Evolutionary conservation across 2,113 vertebrate genomes (phyloP).

Genomic region (Cinclus cinclus): DNA sequence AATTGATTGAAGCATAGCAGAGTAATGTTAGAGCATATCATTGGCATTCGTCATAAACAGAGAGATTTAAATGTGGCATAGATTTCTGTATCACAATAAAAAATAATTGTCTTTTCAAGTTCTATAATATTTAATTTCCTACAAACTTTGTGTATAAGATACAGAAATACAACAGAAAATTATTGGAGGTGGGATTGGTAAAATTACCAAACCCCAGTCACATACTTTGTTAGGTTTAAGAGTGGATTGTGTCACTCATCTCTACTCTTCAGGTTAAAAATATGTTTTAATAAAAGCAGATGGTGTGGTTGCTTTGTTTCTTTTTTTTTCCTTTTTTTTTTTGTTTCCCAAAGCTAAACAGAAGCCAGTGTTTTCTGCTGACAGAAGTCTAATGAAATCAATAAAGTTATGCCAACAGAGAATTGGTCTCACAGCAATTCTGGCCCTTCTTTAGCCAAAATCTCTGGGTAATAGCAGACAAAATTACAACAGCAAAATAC

Average conservation of each 20-base stretch:
- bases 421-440: background rate
- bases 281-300: slow-evolving; percentile 19
- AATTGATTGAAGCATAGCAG: background rate
- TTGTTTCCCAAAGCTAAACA: background rate
- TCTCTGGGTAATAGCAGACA: background rate
- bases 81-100: background rate
- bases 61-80: background rate
- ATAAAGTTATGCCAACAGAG: background rate
- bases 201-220: background rate
- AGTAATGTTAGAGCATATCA: background rate
- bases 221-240: background rate
- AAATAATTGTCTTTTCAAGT: background rate
- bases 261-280: background rate
- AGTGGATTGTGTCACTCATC: background rate
- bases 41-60: background rate
- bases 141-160: background rate
- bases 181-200: background rate
- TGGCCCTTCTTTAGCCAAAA: background rate
- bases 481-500: background rate
- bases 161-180: background rate
- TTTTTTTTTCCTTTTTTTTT: background rate
- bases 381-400: background rate
- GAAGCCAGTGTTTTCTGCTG: background rate
- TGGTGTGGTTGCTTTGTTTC: background rate
- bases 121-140: background rate